Base-by-base conservation (phyloP, 2,888 invertebrate species). In the Lasioglossum leucozonium region DNA sequence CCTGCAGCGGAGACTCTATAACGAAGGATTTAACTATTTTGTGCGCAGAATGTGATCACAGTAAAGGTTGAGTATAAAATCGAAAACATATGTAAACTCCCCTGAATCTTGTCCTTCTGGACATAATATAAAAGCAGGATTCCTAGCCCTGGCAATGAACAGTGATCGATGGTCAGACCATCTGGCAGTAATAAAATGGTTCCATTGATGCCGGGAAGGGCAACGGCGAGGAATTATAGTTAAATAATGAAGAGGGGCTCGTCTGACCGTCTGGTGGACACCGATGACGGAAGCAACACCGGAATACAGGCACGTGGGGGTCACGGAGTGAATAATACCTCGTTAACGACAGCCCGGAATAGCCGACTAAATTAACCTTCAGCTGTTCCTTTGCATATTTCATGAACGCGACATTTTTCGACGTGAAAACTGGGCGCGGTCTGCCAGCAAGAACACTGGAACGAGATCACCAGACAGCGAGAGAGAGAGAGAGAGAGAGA, bases 261-360 rank as follows among this genome's bases (percentile, higher is more conserved):
- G 67, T 77, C 44, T n/a, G 71, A 82, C 47, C 51, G 42, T 8
- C 42, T 30, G 34, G 55, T 42, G 44, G n/a, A 44, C 44, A 62
- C 71, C 40, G 30, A n/a, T 65, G 65, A 44, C 44, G 30, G 30
- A 34, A 37, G 78, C 55, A 47, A 67, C 51, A 71, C 30, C n/a
- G 65, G 8, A 75, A 83, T 55, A 80, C 72, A 55, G 44, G 72
- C 72, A 30, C 62, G n/a, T 67, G 26, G 37, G 37, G 44, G 74
- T 65, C 77, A 75, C 74, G 65, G 71, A 51, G 62, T 16, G 73
- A 74, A 65, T 84, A 82, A 76, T 84, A 78, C 62, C 77, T 77
- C 67, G 82, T 75, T 72, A 72, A 84, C 75, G 82, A 78, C 30
- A 55, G 65, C 40, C 30, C 55, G 75, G 78, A 84, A 82, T 78